Evolutionary conservation across 1,140 invertebrate genomes (phyloP), one percentile per base, ranked within the genome.

Genomic region (Dreissena rostriformis): DNA sequence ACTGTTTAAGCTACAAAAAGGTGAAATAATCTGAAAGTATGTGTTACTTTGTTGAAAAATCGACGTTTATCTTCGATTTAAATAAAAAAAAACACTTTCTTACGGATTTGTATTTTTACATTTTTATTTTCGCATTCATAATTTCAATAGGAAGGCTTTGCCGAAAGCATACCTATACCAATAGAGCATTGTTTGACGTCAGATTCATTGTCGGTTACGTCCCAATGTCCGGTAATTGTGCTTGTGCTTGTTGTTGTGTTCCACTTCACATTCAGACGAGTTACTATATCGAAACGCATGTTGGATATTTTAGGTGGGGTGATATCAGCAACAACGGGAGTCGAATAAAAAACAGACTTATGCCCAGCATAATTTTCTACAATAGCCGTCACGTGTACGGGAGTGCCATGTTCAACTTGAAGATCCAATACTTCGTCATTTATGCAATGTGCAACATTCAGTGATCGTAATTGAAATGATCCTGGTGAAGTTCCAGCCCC

Each of bases 361-460:
- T 68, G 63, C 14, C 85, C 85, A 52, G 85, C 85, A 12, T 65
- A n/a, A 66, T 86, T 86, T 53, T 86, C 75, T 8, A 72, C 80
- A 14, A 71, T 49, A 12, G 65, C 84, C 10, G 73, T 82, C 17
- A 76, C 84, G 71, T 77, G 72, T 7, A 86, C 29, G 19, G 75
- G 67, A 7, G 70, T 79, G 19, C 67, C 76, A 52, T 86, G 81
- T 22, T 70, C 75, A n/a, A 70, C 61, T 26, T 86, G 26, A 7
- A 76, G 26, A 17, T 77, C 57, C 15, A 86, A 8, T 11, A 61
- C 26, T 12, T 66, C 55, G 66, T 84, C 67, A 66, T 71, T 65
- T 39, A 57, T 65, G 63, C 53, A 57, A 63, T 70, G 66, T 26
- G 68, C 63, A 22, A 22, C 12, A 4, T 53, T 65, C n/a, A 82